phyloP scores from a whole-genome alignment of 53 echinoderm and acorn worm species.

The Temnopleurus reevesii region DNA sequence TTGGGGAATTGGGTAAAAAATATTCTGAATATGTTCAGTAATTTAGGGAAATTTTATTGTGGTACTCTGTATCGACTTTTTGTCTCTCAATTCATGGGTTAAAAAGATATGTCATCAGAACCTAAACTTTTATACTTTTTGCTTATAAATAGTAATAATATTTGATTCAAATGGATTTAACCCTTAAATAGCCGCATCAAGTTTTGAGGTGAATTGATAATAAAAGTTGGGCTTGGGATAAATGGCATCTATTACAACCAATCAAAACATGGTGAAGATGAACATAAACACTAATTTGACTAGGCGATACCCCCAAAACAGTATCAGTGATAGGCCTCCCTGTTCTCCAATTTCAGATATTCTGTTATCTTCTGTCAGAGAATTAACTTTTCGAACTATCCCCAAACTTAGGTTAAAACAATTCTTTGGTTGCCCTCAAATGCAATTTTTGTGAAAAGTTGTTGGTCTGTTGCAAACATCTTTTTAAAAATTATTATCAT shows the following conservation, averaged over 20 bases:
- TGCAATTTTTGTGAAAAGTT: too few species aligned
- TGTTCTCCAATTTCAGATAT: conserved; percentile 22
- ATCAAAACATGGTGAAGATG: neutral
- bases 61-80: too few species aligned
- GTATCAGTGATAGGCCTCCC: conserved; percentile 10
- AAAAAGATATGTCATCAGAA: too few species aligned
- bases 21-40: too few species aligned
- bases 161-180: too few species aligned
- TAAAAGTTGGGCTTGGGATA: neutral
- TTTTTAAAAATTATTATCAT: too few species aligned
- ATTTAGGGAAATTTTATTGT: too few species aligned
- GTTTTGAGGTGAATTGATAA: neutral
- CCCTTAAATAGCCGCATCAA: neutral
- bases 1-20: too few species aligned
- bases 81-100: too few species aligned
- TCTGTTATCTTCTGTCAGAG: conserved; percentile 15
- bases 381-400: too few species aligned
- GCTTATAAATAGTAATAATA: neutral
- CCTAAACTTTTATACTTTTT: neutral
- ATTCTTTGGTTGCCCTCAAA: neutral
- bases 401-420: conserved; percentile 11
- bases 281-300: neutral
- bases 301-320: conserved; percentile 7
- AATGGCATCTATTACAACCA: neutral
- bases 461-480: too few species aligned